These are phyloP conservation scores for Colius striatus DNA, from an alignment of 2,113 vertebrate species.

Conservation along the genomic window DNA sequence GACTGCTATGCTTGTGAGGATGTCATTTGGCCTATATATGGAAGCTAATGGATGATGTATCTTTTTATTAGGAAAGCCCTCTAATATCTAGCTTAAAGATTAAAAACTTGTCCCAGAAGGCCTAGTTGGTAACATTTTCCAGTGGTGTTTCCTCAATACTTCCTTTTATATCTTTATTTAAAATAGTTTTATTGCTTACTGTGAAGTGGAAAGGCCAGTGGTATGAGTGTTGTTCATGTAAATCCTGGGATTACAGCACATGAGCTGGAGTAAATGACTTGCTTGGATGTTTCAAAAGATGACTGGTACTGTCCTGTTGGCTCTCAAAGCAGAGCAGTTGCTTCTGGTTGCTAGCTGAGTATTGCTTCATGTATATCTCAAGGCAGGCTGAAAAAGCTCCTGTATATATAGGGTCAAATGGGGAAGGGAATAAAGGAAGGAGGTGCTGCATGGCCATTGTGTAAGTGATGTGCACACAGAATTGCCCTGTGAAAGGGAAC, in stretches of 20 bases:
- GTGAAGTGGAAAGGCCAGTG: neutral
- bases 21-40: slow-evolving; percentile 66
- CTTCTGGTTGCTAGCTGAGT: neutral
- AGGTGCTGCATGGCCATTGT: neutral
- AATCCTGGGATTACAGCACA: neutral
- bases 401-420: neutral
- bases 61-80: slow-evolving; percentile 62
- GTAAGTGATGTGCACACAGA: neutral
- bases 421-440: neutral
- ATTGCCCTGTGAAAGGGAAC: neutral
- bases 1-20: slow-evolving; percentile 64
- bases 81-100: slow-evolving; percentile 57
- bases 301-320: neutral
- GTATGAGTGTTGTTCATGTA: neutral
- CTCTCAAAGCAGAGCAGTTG: neutral
- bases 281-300: neutral
- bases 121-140: neutral
- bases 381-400: neutral
- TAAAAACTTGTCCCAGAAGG: slow-evolving; percentile 48
- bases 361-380: neutral
- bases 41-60: slow-evolving; percentile 66
- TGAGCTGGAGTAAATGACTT: neutral
- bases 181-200: neutral
- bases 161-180: neutral
- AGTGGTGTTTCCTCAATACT: neutral